phyloP scores from a whole-genome alignment of 2,888 invertebrate genomes.

The Pocota personata region DNA sequence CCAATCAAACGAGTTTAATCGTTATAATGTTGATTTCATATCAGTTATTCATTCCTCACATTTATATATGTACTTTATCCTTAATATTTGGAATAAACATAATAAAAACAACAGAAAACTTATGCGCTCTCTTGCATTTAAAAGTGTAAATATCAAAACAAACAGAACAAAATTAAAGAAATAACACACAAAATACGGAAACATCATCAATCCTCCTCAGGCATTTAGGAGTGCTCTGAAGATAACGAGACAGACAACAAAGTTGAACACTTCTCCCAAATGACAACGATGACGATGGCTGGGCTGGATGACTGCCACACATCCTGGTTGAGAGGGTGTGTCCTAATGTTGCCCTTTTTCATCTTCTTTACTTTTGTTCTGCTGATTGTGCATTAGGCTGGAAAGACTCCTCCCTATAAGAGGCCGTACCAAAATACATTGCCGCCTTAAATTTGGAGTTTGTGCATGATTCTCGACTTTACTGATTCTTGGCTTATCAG shows the following conservation, averaged over 20 bases:
- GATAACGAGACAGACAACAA: conserved; percentile 11
- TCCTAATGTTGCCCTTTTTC: conserved; percentile 43
- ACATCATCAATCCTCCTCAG: conserved; percentile 31
- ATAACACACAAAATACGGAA: conserved; percentile 3
- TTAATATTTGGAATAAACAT: too few relatives aligned
- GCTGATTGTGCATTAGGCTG: conserved; percentile 29
- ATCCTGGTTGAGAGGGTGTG: conserved; percentile 64
- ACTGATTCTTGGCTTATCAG: conserved; percentile 33
- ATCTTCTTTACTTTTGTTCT: conserved; percentile 15
- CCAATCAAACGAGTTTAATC: too few relatives aligned
- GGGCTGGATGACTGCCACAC: conserved; percentile 32
- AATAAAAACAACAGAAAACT: not conserved
- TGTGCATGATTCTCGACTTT: conserved; percentile 38
- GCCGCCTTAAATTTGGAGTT: conserved; percentile 56
- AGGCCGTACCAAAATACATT: conserved; percentile 48
- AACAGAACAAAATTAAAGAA: not conserved
- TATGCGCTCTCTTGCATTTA: conserved; percentile 16
- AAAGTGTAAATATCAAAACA: conserved; percentile 29
- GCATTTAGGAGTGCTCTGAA: not conserved
- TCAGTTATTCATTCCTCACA: too few relatives aligned
- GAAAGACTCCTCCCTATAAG: conserved; percentile 57
- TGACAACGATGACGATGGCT: conserved; percentile 19
- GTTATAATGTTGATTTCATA: too few relatives aligned
- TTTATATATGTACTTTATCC: too few relatives aligned
- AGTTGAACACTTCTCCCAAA: conserved; percentile 32